Conservation (phyloP, 2,888 invertebrate species). For the Hymenopus coronatus region DNA sequence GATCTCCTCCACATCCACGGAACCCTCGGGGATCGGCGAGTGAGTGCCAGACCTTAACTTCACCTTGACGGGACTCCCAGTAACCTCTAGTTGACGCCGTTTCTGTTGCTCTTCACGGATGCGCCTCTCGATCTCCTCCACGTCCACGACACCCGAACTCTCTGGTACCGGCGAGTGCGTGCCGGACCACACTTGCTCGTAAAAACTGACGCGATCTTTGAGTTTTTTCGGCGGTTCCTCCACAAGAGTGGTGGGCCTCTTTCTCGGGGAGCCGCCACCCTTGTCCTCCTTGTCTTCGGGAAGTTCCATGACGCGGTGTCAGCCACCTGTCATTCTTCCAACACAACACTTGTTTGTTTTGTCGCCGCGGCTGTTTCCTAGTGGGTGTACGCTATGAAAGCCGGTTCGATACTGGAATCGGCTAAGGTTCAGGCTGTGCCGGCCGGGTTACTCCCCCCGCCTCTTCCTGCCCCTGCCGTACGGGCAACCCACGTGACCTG, state of each 20-base stretch:
- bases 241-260: slow-evolving; percentile 7
- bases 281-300: slow-evolving; percentile 14
- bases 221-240: slow-evolving; percentile 51
- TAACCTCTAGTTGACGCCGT: slow-evolving; percentile 46
- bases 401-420: slow-evolving; percentile 32
- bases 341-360: not conserved
- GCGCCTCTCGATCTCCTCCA: slow-evolving; percentile 59
- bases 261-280: slow-evolving; percentile 35
- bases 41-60: slow-evolving; percentile 52
- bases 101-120: slow-evolving; percentile 56
- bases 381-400: not conserved
- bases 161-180: slow-evolving; percentile 44
- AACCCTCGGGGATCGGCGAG: slow-evolving; percentile 47
- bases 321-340: slow-evolving; percentile 15
- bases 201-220: slow-evolving; percentile 72
- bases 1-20: slow-evolving; percentile 58
- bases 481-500: not conserved
- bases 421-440: not conserved
- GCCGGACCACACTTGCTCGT: slow-evolving; percentile 68
- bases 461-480: not conserved
- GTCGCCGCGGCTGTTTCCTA: not conserved
- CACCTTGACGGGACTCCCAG: slow-evolving; percentile 48
- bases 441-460: not conserved
- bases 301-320: slow-evolving; percentile 3
- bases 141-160: slow-evolving; percentile 51